Conservation (phyloP, 2,113 vertebrate genomes). For the Cinclus mexicanus region DNA sequence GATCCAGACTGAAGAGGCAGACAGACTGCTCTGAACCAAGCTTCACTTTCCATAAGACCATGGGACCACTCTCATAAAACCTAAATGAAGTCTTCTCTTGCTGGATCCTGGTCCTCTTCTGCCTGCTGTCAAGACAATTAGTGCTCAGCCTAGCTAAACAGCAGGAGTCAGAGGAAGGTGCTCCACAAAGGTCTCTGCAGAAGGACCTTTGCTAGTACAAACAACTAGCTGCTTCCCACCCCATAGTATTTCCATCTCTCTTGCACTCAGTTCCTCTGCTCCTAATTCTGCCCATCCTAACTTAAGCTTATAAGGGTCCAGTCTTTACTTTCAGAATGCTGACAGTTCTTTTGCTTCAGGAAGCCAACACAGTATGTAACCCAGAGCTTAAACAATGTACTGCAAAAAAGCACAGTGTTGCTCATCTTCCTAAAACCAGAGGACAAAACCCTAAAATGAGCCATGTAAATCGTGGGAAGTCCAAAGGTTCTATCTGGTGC, state of each 20-base stretch:
- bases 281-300: neutral
- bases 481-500: neutral
- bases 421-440: neutral
- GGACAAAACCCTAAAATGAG: neutral
- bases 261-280: neutral
- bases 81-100: neutral
- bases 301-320: neutral
- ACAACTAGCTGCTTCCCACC: neutral
- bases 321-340: neutral
- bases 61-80: neutral
- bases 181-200: neutral
- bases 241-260: neutral
- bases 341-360: neutral
- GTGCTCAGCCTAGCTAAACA: neutral
- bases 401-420: neutral
- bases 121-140: fast-evolving
- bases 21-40: neutral
- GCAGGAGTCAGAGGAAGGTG: neutral
- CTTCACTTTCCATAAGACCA: neutral
- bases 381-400: neutral
- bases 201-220: neutral
- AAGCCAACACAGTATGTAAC: neutral
- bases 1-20: neutral
- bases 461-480: neutral
- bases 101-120: neutral